Evolutionary conservation across 2,113 vertebrate genomes (phyloP).

Genomic region (Dipodomys spectabilis): DNA sequence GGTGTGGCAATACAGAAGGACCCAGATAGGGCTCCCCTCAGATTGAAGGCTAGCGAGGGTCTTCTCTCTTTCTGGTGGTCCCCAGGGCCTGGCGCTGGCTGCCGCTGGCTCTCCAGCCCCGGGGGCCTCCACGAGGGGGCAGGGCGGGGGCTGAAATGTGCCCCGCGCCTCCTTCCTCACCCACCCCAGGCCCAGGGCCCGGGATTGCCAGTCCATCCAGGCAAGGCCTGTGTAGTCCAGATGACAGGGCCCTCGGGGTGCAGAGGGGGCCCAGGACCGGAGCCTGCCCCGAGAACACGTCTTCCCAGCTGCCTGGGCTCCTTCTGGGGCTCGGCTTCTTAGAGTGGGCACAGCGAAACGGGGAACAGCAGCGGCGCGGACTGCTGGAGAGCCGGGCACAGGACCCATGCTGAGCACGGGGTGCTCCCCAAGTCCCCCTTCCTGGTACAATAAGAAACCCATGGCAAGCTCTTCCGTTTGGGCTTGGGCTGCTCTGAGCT

Average conservation of each 20-base stretch:
- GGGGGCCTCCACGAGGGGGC: not conserved
- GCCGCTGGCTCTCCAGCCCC: accelerated
- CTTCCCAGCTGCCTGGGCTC: accelerated
- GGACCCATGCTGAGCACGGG: accelerated
- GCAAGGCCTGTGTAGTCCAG: not conserved
- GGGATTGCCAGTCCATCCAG: too few relatives aligned
- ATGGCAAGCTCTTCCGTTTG: not conserved
- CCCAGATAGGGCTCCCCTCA: too few relatives aligned
- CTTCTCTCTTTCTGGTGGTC: not conserved
- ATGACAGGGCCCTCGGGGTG: accelerated
- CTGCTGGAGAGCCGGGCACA: accelerated
- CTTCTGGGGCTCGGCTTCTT: not conserved
- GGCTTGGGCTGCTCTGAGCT: not conserved
- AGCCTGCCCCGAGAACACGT: accelerated
- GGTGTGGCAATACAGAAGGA: not conserved
- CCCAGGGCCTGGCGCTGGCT: accelerated
- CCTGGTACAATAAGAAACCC: accelerated
- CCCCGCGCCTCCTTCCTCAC: accelerated
- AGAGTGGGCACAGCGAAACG: accelerated
- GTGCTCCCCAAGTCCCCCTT: not conserved
- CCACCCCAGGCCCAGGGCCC: too few relatives aligned
- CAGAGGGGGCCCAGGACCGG: not conserved
- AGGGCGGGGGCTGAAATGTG: accelerated
- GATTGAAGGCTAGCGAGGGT: accelerated
- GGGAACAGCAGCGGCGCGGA: accelerated